Base-by-base conservation (phyloP, 2,888 invertebrate genomes). In the Ellobium chinense region DNA sequence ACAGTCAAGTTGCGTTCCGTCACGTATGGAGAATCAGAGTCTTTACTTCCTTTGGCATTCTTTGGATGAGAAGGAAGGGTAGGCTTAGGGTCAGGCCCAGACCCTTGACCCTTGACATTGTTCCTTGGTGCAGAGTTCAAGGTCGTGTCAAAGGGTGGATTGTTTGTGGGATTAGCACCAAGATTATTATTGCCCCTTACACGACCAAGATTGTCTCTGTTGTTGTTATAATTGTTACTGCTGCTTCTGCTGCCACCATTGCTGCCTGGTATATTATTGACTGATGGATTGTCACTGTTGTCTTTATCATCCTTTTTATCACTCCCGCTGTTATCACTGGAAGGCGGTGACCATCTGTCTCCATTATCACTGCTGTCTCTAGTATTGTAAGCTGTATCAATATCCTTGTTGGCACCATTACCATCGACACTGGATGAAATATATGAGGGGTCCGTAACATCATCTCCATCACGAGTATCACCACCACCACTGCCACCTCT, bases 1-100 rank as follows among this genome's bases (percentile, higher is more conserved):
- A 84, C 85, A 21, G 85, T 83, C 31, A 82, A 79, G 36, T 74
- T 81, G 24, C 79, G 56, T 21, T 80, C 82, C 18, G 83, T 81
- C 65, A 81, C 83, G 39, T 46, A 78, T 1, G 1, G 46, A 34
- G 77, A 68, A 12, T 37, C 68, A 9, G 34, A 27, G 9, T 24
- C 69, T 2, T 2, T 21, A 21, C 37, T 36, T 9, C n/a, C 58
- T 58, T 58, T 58, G 21, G 27, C 37, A 36, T 34, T 34, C 4
- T 7, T 58, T 31, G 72, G 34, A 36, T 27, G 29, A 1, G 24
- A 18, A 4, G 58, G n/a, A 7, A 56, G 18, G n/a, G 12, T 58
- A n/a, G 58, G 58, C 14, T 58, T 5, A 14, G 4, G 4, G 24
- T n/a, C 58, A 18, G 58, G n/a, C 58, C 24, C 24, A 18, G 58